phyloP scores from a whole-genome alignment of 1,140 invertebrate genomes.

The Neodiprion virginianus region DNA sequence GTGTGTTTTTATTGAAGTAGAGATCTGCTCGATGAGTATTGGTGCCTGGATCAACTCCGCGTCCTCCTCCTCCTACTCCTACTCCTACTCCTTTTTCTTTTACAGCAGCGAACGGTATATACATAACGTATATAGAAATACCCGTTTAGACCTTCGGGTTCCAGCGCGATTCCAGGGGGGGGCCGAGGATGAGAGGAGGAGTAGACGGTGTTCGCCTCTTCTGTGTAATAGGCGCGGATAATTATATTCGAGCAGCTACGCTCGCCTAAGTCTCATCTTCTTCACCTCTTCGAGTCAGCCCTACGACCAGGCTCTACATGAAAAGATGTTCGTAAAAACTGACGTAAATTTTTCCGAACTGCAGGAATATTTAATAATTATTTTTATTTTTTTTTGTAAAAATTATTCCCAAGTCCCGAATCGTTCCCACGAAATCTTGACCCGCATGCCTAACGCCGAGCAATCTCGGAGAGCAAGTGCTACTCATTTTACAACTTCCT shows the following conservation, averaged over 20 bases:
- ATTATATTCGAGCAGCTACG: not conserved
- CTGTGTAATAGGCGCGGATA: not conserved
- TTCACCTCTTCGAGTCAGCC: not conserved
- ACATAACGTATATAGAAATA: too few relatives aligned
- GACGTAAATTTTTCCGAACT: not conserved
- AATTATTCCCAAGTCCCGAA: too few relatives aligned
- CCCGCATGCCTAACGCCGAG: too few relatives aligned
- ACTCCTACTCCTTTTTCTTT: too few relatives aligned
- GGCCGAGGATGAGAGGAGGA: not conserved
- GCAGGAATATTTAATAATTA: too few relatives aligned
- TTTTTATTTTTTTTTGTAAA: too few relatives aligned
- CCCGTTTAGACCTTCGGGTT: too few relatives aligned
- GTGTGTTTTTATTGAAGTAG: not conserved
- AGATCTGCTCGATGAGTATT: not conserved
- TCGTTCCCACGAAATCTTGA: too few relatives aligned
- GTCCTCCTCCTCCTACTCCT: not conserved
- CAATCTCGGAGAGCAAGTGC: too few relatives aligned
- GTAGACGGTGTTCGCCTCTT: slow-evolving; percentile 1
- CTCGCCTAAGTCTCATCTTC: not conserved
- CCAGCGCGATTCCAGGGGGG: too few relatives aligned
- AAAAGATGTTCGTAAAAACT: not conserved
- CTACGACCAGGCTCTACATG: not conserved
- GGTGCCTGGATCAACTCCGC: slow-evolving; percentile 2
- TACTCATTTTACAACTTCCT: not conserved
- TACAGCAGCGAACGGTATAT: too few relatives aligned